A percentile compares a stretch with the other conserved stretches of the same genome.
phyloP scores from a whole-genome alignment of 92 coral and sea anemone genomes.

The Phymanthus crucifer region DNA sequence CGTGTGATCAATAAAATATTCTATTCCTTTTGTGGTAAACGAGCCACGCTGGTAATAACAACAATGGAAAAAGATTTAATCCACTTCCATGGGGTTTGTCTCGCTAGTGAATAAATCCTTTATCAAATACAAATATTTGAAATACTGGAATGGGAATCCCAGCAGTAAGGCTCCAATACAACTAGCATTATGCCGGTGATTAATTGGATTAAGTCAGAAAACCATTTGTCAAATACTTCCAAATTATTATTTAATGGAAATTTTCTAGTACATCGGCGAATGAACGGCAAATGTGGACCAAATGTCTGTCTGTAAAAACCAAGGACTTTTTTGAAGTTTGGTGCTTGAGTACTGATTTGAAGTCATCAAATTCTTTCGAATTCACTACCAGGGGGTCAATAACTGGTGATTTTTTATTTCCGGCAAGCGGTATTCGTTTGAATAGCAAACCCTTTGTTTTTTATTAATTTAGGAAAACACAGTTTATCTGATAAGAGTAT shows the following conservation, averaged over 20 bases:
- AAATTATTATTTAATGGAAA: background rate
- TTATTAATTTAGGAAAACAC: background rate
- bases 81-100: background rate
- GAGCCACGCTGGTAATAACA: slow-evolving; percentile 67
- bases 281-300: background rate
- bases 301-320: background rate
- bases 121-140: background rate
- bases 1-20: slow-evolving; percentile 68
- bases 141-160: background rate
- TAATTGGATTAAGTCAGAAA: background rate
- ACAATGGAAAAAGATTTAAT: slow-evolving; percentile 18
- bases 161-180: background rate
- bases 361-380: slow-evolving; percentile 36
- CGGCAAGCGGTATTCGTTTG: slow-evolving; percentile 44
- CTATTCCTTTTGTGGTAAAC: slow-evolving; percentile 69
- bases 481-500: slow-evolving; percentile 9
- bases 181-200: background rate
- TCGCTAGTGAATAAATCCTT: background rate
- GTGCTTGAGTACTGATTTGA: background rate
- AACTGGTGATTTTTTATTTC: slow-evolving; percentile 49
- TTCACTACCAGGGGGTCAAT: slow-evolving; percentile 78
- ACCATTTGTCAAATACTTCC: slow-evolving; percentile 2
- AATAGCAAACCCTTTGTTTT: slow-evolving; percentile 32
- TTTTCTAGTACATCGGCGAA: background rate
- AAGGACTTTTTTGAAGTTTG: background rate